Conservation (phyloP, 2,113 vertebrate genomes). For the Arenaria interpres region DNA sequence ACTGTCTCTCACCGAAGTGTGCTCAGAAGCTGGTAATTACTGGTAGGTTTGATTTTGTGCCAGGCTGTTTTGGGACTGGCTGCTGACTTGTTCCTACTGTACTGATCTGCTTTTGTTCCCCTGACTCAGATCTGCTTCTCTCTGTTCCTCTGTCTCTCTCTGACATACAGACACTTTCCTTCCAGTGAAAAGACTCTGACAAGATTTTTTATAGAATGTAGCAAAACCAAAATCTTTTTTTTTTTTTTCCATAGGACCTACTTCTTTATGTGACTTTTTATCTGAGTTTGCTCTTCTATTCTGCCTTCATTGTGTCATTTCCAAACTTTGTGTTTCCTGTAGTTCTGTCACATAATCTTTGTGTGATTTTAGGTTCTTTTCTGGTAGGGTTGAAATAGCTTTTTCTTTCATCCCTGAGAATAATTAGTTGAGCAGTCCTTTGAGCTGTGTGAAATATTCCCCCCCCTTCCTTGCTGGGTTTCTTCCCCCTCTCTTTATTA, state of each 20-base stretch:
- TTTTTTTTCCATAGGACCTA: neutral
- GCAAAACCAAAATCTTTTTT: neutral
- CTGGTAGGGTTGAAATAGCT: neutral
- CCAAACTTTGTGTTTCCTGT: neutral
- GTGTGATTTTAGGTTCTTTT: neutral
- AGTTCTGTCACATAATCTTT: rapidly evolving
- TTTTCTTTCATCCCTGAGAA: neutral
- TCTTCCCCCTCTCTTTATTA: neutral
- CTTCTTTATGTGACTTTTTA: neutral
- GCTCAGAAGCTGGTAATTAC: constrained; percentile 5
- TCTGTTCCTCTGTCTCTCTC: neutral
- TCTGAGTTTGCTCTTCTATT: neutral
- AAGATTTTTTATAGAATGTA: neutral
- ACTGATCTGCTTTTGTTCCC: constrained; percentile 24
- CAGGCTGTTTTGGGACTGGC: constrained; percentile 2
- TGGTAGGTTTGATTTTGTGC: neutral
- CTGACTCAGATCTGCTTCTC: neutral
- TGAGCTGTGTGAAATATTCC: neutral
- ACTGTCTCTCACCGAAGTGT: neutral
- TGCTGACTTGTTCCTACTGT: constrained; percentile 12
- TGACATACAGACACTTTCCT: neutral
- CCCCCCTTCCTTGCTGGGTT: neutral
- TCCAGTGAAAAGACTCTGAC: neutral
- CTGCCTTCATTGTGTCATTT: neutral
- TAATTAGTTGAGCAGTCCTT: neutral